Percentiles rank a stretch among this genome's conserved stretches.
Conservation (phyloP, 2,797 vertebrate species). For the Ptychobarbus kaznakovi region DNA sequence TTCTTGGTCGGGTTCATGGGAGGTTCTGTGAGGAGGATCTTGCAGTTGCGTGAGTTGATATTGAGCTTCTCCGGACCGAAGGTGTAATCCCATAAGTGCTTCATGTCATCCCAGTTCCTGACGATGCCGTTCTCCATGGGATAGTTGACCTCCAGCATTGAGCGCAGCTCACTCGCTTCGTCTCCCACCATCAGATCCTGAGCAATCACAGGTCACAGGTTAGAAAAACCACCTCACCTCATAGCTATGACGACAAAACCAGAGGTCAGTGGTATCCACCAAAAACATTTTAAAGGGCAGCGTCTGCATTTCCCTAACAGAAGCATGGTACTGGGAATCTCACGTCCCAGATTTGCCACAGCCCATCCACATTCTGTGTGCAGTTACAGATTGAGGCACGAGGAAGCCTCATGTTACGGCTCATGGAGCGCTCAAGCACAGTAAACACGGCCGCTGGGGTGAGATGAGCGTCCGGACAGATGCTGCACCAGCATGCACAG, state of each 20-base stretch:
- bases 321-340: neutral
- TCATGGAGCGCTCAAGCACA: constrained; percentile 14
- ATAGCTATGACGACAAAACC: neutral
- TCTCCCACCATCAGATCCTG: constrained; percentile 93
- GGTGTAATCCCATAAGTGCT: constrained; percentile 91
- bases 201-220: constrained; percentile 34
- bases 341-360: neutral
- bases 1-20: constrained; percentile 94
- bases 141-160: constrained; percentile 92
- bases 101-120: constrained; percentile 92
- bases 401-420: constrained; percentile 34
- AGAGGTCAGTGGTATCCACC: neutral
- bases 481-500: constrained; percentile 70
- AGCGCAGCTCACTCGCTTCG: constrained; percentile 88
- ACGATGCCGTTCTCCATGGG: constrained; percentile 93
- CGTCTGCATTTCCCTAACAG: constrained; percentile 21
- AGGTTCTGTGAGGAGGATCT: constrained; percentile 91
- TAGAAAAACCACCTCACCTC: neutral
- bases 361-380: neutral
- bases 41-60: constrained; percentile 89
- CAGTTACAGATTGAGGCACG: neutral
- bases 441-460: constrained; percentile 14
- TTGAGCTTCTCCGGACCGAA: constrained; percentile 92
- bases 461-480: constrained; percentile 19
- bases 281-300: constrained; percentile 5